A percentile compares a stretch with the other conserved stretches of the same genome.
Conservation (phyloP, 1,140 invertebrate species). For the Meloidogyne hapla region DNA sequence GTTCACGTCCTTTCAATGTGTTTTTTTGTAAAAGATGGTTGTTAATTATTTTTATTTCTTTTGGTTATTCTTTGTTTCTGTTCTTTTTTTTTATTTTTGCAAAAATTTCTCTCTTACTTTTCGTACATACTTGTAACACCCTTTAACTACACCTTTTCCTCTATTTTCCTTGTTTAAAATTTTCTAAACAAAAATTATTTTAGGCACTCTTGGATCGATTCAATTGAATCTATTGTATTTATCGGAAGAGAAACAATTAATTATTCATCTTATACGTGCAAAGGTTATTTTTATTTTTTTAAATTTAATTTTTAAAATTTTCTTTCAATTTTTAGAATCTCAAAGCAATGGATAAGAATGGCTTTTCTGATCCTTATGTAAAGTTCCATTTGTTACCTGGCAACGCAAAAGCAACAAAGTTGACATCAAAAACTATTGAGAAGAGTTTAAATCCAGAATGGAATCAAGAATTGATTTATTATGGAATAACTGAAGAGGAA, state of each 20-base stretch:
- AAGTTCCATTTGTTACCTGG: constrained; percentile 80
- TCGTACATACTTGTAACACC: not conserved
- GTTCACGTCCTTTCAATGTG: too few species aligned
- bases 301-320: not conserved
- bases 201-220: constrained; percentile 60
- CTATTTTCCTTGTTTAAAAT: not conserved
- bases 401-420: constrained; percentile 73
- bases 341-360: constrained; percentile 82
- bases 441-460: constrained; percentile 89
- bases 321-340: constrained; percentile 66
- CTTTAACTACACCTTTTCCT: not conserved
- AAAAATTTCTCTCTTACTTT: not conserved
- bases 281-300: constrained; percentile 47
- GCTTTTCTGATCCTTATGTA: constrained; percentile 86
- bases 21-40: too few species aligned
- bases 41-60: not conserved
- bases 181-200: constrained; percentile 26
- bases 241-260: constrained; percentile 57
- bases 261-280: constrained; percentile 60
- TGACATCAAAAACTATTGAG: constrained; percentile 82
- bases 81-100: constrained; percentile 1
- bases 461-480: constrained; percentile 86
- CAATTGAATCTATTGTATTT: constrained; percentile 60
- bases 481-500: constrained; percentile 80
- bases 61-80: not conserved